Evolutionary conservation across 1,140 invertebrate species (phyloP), one percentile per base, ranked within the genome.

Genomic region (Paracyclopina nana): DNA sequence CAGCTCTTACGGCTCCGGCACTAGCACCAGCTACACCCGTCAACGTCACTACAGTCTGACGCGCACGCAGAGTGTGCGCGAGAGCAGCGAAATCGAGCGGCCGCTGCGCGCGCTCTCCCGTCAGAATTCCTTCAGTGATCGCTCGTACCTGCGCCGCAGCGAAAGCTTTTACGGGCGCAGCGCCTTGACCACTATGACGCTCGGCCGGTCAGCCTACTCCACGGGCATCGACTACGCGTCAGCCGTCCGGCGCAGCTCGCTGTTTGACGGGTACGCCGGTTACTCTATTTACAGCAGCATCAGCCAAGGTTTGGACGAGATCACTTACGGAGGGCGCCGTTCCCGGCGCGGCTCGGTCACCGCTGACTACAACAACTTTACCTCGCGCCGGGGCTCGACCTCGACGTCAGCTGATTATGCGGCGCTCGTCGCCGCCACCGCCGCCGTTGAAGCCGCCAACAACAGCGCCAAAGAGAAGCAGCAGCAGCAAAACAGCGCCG

Each of bases 261-360:
- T 52, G n/a, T 52, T 44, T 43, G 41, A 52, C 30, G 50, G 50
- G 3, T 52, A 52, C 30, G 16, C 50, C 8, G 50, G 50, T 26
- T 52, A 20, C 24, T 14, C 50, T 18, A 52, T 52, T 8, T 52
- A 52, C 14, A 45, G 18, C 28, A 52, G 50, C 31, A 52, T 52
- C 31, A 44, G 38, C 40, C 31, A 52, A 28, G 50, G 50, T 9
- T 27, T 52, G 24, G 50, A 52, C 28, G 31, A 52, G 18, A 52
- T 52, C 42, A 44, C 50, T 1, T 52, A 52, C 43, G 50, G 50
- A 8, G 50, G 50, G 26, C 16, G 50, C 27, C 12, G 14, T 12
- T 40, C 30, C 14, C 2, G 40, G 6, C 6, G 40, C 6, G 22
- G 22, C 24, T 42, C 40, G 6, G 16, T 42, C 40, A 42, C 40